Evolutionary conservation across 2,888 invertebrate genomes (phyloP), one percentile per base, ranked within the genome.

Genomic region (Saturnia pavonia): DNA sequence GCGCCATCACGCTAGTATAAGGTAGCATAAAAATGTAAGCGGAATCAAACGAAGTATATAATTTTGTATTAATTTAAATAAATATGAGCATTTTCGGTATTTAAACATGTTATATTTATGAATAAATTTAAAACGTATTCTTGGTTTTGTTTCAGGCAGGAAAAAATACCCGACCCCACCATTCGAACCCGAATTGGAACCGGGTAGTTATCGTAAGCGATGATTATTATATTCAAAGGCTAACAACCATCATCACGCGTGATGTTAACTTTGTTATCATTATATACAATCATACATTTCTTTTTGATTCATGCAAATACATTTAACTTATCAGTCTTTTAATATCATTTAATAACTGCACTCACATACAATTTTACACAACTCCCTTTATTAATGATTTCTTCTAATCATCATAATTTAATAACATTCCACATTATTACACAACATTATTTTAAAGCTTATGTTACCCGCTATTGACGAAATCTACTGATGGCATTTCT

Each of bases 151-250:
- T 91, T 68, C 92, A 93, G 92, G 91, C 85, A 91, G 89, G 85
- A 92, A 89, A 89, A 92, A 91, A 82, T 91, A 91, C 77, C 78
- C 87, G 74, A 85, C 82, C 70, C 88, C 88, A 67, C 86, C 91
- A 34, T 90, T 88, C 74, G 93, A 93, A 78, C 84, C 86, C 42
- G 92, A 92, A 71, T 77, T 89, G 87, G 92, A 91, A 78, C 78
- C 83, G 72, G 81, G 77, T 78, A 82, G 80, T 79, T 88, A 89
- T 84, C 88, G 91, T 91, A 90, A 91, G 91, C 80, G 76, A 74
- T 73, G 71, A 76, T 72, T 68, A 65, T 22, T 27, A 69, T 42
- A 74, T 72, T 60, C 25, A 27, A 25, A 60, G 3, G 57, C 25
- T 60, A 14, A 57, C 25, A 25, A 14, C 25, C 25, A 60, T 4